phyloP scores from a whole-genome alignment of 2,888 invertebrate genomes.

The Drosophila parthenogenetica region DNA sequence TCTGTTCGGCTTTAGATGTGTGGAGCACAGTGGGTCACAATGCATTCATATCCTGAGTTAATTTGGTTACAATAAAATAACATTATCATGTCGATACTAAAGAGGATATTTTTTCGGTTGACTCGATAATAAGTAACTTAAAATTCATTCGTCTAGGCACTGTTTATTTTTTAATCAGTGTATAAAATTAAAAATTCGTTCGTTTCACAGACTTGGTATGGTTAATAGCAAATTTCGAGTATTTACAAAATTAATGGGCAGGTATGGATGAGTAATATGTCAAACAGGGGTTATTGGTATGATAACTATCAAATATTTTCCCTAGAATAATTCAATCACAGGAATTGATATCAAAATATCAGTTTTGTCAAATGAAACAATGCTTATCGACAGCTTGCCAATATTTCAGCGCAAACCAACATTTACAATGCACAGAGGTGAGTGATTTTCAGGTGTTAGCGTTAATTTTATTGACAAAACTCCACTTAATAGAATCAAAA shows the following conservation, averaged over 20 bases:
- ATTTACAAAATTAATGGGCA: constrained; percentile 50
- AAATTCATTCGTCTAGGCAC: background rate
- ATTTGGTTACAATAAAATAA: no score
- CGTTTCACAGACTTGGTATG: constrained; percentile 53
- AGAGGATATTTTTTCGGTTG: no score
- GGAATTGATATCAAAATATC: constrained; percentile 14
- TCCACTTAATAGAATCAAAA: background rate
- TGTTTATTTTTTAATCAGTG: constrained; percentile 16
- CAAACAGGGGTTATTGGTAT: background rate
- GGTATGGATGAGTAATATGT: constrained; percentile 25
- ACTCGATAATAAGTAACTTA: background rate
- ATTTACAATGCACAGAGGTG: constrained; percentile 11
- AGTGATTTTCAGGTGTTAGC: background rate
- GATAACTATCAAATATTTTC: background rate
- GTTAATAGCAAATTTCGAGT: constrained; percentile 56
- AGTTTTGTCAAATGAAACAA: constrained; percentile 9
- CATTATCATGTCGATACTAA: no score
- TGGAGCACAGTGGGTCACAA: background rate
- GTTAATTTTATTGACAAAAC: background rate
- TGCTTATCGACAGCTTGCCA: background rate
- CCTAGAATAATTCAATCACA: constrained; percentile 17
- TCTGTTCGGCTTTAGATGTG: no score
- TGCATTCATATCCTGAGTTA: no score
- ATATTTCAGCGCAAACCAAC: background rate
- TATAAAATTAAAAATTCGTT: constrained; percentile 16